A percentile compares a stretch with the other conserved stretches of the same genome.
Evolutionary conservation across 92 coral and sea anemone genomes (phyloP).

Genomic region (Bergia puertoricense): DNA sequence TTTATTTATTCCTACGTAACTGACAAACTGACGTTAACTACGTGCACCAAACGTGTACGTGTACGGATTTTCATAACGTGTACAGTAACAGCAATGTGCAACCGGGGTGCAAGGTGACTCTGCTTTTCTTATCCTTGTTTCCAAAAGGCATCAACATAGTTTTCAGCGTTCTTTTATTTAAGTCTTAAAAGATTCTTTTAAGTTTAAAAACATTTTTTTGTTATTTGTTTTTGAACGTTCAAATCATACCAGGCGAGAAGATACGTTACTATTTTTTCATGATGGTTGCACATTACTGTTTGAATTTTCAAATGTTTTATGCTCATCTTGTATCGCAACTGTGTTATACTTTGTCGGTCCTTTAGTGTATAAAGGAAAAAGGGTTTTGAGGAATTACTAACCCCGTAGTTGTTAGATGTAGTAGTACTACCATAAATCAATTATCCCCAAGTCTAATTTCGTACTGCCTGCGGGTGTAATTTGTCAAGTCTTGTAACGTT

Average conservation of each 20-base stretch:
- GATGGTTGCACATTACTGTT: background rate
- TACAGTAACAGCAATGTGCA: background rate
- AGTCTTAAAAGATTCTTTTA: background rate
- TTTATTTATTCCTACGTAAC: background rate
- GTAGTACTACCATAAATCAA: background rate
- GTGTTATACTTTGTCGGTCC: background rate
- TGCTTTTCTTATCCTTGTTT: too few species aligned
- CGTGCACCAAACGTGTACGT: background rate
- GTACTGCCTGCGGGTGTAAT: background rate
- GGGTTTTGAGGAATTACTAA: background rate
- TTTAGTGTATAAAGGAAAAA: background rate
- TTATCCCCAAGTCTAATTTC: background rate
- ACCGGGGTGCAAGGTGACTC: background rate
- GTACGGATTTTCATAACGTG: too few species aligned
- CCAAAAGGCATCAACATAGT: background rate
- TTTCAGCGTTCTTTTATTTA: too few species aligned
- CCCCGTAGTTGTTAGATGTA: background rate
- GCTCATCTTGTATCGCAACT: background rate
- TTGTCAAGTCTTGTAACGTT: too few species aligned
- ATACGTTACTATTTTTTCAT: too few species aligned
- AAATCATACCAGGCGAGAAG: background rate
- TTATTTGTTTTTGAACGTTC: background rate
- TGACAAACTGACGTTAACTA: background rate
- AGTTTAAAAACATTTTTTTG: background rate
- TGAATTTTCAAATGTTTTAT: too few species aligned